Base-by-base conservation (phyloP, 1,140 invertebrate species). In the Drosophila guanche region DNA sequence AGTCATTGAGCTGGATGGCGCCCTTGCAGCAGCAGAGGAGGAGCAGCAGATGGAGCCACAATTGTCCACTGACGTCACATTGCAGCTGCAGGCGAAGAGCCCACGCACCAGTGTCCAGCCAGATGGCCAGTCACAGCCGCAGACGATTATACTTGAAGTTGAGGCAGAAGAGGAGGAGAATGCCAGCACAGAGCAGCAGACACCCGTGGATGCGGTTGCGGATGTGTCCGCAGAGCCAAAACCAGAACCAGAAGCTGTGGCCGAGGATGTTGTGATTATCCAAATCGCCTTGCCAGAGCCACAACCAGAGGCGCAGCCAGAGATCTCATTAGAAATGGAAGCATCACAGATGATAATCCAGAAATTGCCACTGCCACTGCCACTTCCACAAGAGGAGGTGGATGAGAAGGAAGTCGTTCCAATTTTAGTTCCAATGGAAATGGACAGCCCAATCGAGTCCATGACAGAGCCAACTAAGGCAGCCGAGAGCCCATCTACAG, bases 331-430 rank as follows among this genome's bases (percentile, higher is more conserved):
- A 8, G 1, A 7, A 7, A 20, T 14, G 2, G 12, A 27, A 12
- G 5, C 1, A n/a, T 48, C 6, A 7, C 14, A 59, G 4, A 5
- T 23, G 56, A 27, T 14, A 12, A 20, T 22, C 2, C 10, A 43
- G 16, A 20, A 3, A 0, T 29, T 4, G n/a, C n/a, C 5, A 48
- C 47, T 1, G 14, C 12, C 16, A 47, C 12, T 8, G 27, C 46
- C 7, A 47, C 12, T 8, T n/a, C 46, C 7, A 46, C 23, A 29
- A 25, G 14, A 29, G 0, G 6, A 4, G 2, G 14, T 40, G 3
- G 51, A 22, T 27, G 63, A 65, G 2, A 16, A 41, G 6, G n/a
- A 33, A 46, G 16, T 16, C 8, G 47, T 22, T 14, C 25, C 25
- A 27, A 27, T 27, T 10, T 3, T 4, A 37, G 12, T 33, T 3